Conservation (phyloP, 1,140 invertebrate genomes). For the Chironomus striatipennis region DNA sequence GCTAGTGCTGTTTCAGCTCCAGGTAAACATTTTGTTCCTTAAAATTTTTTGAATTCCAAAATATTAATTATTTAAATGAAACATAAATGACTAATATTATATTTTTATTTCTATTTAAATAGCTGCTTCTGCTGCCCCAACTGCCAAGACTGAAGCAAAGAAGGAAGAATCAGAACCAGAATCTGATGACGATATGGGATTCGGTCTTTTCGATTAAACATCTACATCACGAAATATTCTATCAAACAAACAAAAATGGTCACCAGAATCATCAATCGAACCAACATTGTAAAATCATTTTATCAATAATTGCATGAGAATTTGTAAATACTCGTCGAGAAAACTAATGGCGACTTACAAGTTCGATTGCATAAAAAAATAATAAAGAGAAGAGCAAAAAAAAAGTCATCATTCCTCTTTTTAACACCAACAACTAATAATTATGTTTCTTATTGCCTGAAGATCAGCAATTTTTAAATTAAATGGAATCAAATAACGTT, state of each 20-base stretch:
- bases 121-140: constrained; percentile 48
- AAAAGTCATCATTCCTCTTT: neutral
- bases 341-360: constrained; percentile 2
- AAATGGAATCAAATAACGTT: neutral
- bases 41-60: neutral
- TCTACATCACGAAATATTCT: neutral
- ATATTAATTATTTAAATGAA: neutral
- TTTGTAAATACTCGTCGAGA: constrained; percentile 6
- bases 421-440: neutral
- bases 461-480: neutral
- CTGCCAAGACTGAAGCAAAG: constrained; percentile 63
- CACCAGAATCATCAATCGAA: neutral
- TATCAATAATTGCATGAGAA: neutral
- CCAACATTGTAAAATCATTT: neutral
- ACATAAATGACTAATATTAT: neutral
- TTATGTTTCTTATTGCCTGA: neutral
- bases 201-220: constrained; percentile 87
- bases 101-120: constrained; percentile 30
- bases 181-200: constrained; percentile 93
- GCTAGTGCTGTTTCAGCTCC: constrained; percentile 53
- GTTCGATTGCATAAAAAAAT: neutral
- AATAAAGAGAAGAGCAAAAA: too few species aligned
- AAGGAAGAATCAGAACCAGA: constrained; percentile 73
- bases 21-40: constrained; percentile 30
- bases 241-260: neutral